Percentiles rank a stretch among this genome's conserved stretches.
phyloP scores from a whole-genome alignment of 2,797 vertebrate genomes.

The Phylloscopus collybita region DNA sequence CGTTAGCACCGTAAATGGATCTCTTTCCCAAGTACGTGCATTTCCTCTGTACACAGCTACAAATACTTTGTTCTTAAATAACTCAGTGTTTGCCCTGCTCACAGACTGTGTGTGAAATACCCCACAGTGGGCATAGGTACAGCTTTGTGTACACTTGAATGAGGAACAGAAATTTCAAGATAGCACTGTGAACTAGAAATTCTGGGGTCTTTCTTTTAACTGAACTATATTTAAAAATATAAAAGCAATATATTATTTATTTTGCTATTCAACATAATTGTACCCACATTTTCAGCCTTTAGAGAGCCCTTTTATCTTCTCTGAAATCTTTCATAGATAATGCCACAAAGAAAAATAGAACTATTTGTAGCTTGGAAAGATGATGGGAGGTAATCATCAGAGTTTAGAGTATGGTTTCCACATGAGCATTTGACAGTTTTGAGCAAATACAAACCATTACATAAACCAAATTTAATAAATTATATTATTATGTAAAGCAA shows the following conservation, averaged over 20 bases:
- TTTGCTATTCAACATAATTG: not conserved
- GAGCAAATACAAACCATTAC: not conserved
- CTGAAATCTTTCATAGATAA: not conserved
- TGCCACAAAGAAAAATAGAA: not conserved
- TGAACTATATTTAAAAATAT: not conserved
- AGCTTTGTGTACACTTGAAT: not conserved
- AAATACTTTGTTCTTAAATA: conserved; percentile 23
- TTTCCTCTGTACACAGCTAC: not conserved
- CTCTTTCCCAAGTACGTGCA: not conserved
- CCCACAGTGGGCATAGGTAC: not conserved
- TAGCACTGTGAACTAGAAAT: not conserved
- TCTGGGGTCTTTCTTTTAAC: not conserved
- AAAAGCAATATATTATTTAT: not conserved
- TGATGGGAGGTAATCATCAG: not conserved
- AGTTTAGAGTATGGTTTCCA: not conserved
- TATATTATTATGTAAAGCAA: not conserved
- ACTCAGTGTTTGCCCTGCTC: not conserved
- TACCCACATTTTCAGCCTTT: not conserved
- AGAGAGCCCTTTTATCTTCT: not conserved
- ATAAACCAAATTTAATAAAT: not conserved
- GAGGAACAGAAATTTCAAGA: not conserved
- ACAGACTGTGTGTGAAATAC: not conserved
- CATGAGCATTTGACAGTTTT: not conserved
- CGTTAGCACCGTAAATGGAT: not conserved
- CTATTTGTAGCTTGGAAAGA: not conserved